Evolutionary conservation across 1,140 invertebrate species (phyloP).

Genomic region (Leptinotarsa defecta): DNA sequence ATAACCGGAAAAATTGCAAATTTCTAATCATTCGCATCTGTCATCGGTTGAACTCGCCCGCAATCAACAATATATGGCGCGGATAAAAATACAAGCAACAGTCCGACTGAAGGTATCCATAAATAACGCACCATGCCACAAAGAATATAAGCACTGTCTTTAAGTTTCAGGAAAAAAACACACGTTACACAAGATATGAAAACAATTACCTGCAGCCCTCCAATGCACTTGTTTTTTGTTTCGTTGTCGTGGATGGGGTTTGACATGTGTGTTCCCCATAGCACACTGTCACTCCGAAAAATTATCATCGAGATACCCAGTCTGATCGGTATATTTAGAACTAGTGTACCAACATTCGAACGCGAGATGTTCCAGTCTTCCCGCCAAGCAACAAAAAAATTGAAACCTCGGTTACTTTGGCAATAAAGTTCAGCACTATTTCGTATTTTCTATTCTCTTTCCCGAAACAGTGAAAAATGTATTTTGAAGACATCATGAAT

Average conservation of each 20-base stretch:
- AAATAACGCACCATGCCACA: constrained; percentile 33
- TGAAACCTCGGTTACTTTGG: too few relatives aligned
- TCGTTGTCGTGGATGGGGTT: constrained; percentile 55
- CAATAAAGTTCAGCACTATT: too few relatives aligned
- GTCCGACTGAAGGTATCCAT: constrained; percentile 12
- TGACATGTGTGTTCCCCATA: constrained; percentile 58
- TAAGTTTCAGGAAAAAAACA: not conserved
- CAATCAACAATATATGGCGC: not conserved
- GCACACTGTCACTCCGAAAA: constrained; percentile 54
- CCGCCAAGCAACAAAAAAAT: not conserved
- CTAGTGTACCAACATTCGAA: constrained; percentile 6
- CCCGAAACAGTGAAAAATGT: too few relatives aligned
- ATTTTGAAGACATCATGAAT: too few relatives aligned
- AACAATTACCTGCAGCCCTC: constrained; percentile 68
- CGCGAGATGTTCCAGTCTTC: not conserved
- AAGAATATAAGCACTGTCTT: not conserved
- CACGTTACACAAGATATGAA: constrained; percentile 34
- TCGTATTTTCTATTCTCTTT: too few relatives aligned
- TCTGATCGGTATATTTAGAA: constrained; percentile 37
- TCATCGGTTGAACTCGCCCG: constrained; percentile 4
- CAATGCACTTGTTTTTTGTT: constrained; percentile 72
- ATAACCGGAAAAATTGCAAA: not conserved
- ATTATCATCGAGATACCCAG: constrained; percentile 15
- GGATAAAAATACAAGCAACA: constrained; percentile 31
- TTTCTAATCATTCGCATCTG: not conserved